Evolutionary conservation across 2,113 vertebrate genomes (phyloP).

Genomic region (Phocoena phocoena): DNA sequence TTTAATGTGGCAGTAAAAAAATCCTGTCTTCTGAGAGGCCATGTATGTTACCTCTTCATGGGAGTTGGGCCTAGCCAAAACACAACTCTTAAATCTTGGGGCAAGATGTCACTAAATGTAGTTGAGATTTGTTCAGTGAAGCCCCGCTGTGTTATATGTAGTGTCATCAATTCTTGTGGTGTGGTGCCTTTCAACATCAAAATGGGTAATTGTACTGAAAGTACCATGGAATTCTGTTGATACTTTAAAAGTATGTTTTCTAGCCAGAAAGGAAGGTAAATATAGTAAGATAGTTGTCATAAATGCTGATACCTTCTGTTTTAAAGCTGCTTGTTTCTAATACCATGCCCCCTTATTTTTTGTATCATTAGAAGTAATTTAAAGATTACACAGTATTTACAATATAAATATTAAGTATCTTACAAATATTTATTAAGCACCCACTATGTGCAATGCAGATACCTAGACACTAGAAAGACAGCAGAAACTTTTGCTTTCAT

Average conservation of each 20-base stretch:
- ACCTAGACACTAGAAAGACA: background rate
- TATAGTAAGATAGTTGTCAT: background rate
- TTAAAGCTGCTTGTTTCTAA: constrained; percentile 34
- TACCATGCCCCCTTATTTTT: background rate
- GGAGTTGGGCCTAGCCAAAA: background rate
- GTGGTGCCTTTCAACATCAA: background rate
- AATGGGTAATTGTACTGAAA: background rate
- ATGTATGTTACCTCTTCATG: background rate
- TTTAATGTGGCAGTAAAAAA: background rate
- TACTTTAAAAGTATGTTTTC: background rate
- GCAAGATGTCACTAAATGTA: background rate
- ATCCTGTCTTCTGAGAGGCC: background rate
- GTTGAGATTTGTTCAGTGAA: background rate
- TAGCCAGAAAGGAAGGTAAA: background rate
- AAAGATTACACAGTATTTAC: background rate
- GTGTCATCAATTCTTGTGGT: background rate
- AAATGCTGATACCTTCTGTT: constrained; percentile 11
- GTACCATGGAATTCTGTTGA: background rate
- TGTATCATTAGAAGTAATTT: background rate
- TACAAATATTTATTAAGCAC: background rate
- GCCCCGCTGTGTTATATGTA: background rate
- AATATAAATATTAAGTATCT: background rate
- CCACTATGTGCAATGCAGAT: background rate
- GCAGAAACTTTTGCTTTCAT: background rate
- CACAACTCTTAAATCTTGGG: background rate